Evolutionary conservation across 2,797 vertebrate species (phyloP).

Genomic region (Acanthornis magna): DNA sequence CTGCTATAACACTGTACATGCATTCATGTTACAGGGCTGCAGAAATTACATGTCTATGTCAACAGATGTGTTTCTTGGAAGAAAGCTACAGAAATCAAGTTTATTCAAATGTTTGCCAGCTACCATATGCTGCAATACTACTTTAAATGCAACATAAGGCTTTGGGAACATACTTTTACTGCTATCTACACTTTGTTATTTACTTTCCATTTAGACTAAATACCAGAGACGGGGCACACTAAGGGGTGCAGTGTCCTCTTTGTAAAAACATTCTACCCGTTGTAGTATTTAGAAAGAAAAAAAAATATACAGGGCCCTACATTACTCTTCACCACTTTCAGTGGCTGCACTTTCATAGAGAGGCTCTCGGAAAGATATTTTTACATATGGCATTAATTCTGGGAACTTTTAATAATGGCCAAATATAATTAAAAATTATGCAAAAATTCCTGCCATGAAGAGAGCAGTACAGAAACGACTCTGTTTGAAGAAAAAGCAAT

Average conservation of each 20-base stretch:
- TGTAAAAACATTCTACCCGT: constrained; percentile 36
- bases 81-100: constrained; percentile 63
- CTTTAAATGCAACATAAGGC: constrained; percentile 61
- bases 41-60: constrained; percentile 54
- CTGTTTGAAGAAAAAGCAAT: constrained; percentile 44
- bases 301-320: constrained; percentile 15
- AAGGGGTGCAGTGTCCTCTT: constrained; percentile 47
- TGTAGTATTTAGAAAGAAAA: constrained; percentile 49
- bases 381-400: constrained; percentile 57
- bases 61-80: constrained; percentile 70
- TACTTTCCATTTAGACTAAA: constrained; percentile 70
- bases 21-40: constrained; percentile 33
- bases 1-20: not conserved
- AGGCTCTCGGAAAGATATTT: constrained; percentile 35
- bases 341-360: not conserved
- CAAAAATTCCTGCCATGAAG: constrained; percentile 52
- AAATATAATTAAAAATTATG: constrained; percentile 59
- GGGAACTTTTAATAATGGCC: constrained; percentile 55
- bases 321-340: constrained; percentile 3
- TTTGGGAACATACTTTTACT: constrained; percentile 52
- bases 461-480: constrained; percentile 42
- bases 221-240: constrained; percentile 56
- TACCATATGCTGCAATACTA: constrained; percentile 63
- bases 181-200: constrained; percentile 65
- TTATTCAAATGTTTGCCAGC: constrained; percentile 57